Conservation (phyloP, 2,888 invertebrate genomes). For the Melieria picta region DNA sequence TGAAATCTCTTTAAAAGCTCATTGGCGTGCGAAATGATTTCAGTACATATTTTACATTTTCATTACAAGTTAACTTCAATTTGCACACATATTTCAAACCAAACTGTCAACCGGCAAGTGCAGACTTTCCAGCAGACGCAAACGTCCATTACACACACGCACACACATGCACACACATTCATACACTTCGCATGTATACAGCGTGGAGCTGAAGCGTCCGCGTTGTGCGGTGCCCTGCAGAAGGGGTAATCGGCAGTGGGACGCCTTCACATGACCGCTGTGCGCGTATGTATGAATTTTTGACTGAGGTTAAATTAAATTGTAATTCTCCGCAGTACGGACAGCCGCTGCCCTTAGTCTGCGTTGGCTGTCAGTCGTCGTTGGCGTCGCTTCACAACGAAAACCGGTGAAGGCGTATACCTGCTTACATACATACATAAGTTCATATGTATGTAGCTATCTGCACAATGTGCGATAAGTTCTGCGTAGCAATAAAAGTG, state of each 20-base stretch:
- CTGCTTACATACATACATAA: slow-evolving; percentile 11
- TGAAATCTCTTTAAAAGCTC: slow-evolving; percentile 4
- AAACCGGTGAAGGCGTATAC: slow-evolving; percentile 4
- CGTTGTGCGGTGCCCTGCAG: background rate
- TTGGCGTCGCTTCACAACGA: background rate
- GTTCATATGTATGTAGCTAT: background rate
- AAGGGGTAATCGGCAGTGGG: background rate
- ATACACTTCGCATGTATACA: background rate
- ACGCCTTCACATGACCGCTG: background rate
- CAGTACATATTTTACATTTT: slow-evolving; percentile 22
- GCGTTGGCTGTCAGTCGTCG: background rate
- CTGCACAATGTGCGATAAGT: slow-evolving; percentile 1
- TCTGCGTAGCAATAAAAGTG: slow-evolving; percentile 21
- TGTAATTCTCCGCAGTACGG: slow-evolving; percentile 5
- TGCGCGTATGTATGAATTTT: background rate
- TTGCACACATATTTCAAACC: background rate
- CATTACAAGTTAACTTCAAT: slow-evolving; percentile 17
- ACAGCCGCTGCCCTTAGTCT: background rate
- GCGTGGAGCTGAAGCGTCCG: background rate
- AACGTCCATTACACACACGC: background rate
- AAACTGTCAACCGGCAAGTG: too few relatives aligned
- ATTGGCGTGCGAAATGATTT: slow-evolving; percentile 19
- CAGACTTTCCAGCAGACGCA: background rate
- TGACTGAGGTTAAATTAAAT: slow-evolving; percentile 10
- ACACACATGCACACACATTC: background rate